Conservation (phyloP, 2,797 vertebrate genomes). For the Salmo trutta region DNA sequence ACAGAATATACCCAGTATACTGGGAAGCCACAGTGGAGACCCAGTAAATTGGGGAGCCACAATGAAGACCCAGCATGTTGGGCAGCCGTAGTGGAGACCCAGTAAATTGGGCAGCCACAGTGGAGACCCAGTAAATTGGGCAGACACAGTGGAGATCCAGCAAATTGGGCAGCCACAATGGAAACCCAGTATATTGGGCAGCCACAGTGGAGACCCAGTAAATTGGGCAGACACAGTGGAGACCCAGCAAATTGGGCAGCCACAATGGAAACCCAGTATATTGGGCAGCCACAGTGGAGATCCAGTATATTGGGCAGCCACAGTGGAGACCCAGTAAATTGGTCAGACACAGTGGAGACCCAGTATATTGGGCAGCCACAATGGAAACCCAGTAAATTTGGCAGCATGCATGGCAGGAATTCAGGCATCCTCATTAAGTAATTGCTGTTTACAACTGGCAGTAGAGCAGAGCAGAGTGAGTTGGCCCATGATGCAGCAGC, state of each 20-base stretch:
- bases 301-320: background rate
- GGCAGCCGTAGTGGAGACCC: too few species aligned
- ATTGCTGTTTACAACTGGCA: conserved; percentile 37
- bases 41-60: too few species aligned
- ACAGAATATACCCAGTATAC: too few species aligned
- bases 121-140: too few species aligned
- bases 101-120: too few species aligned
- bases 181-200: background rate
- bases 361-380: background rate
- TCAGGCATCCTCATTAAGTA: conserved; percentile 19
- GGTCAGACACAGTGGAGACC: background rate
- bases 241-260: background rate
- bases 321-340: background rate
- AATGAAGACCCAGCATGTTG: too few species aligned
- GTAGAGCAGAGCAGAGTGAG: background rate
- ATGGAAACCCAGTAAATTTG: background rate
- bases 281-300: background rate
- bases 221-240: background rate
- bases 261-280: background rate
- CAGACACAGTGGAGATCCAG: too few species aligned
- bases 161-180: too few species aligned
- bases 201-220: background rate
- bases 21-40: too few species aligned
- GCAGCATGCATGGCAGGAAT: conserved; percentile 26
- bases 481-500: background rate